Evolutionary conservation across 2,797 vertebrate genomes (phyloP), one percentile per base, ranked within the genome.

Genomic region (Hydrocynus forskahlii): DNA sequence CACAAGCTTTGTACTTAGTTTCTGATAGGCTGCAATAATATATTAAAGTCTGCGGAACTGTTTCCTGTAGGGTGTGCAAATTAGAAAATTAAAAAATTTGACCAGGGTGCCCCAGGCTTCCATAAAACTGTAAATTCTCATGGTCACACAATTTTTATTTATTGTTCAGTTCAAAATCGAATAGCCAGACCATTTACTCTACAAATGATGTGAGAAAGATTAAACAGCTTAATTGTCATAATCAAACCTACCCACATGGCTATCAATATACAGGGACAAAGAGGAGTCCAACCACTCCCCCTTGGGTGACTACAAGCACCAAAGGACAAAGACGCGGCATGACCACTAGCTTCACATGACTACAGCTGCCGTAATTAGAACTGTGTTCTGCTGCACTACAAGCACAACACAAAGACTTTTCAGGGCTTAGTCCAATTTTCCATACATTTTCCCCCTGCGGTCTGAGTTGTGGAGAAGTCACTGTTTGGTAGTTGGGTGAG

Each of bases 321-420:
- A 64, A 29, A 17, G 62, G 62, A 64, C 25, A 64, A 29, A 50
- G 5, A 50, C 48, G 12, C 12, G 48, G 48, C 48, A 50, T 13
- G 48, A 35, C 60, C 60, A 10, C 29, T 7, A 7, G 29, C 62
- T 29, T 64, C 62, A 64, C 62, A 38, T 38, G 62, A 64, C 62
- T 38, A 64, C 5, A 2, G 5, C 14, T 64, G 68, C 68, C 38
- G 57, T 79, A 73, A 72, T 73, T 43, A 73, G 64, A 76, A 21
- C 23, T 10, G 25, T 79, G 40, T 43, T 50, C 43, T 63, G 59
- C 25, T 16, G 43, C 69, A 64, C 59, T 55, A 79, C 10, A 13
- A 29, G 60, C 45, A 72, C 25, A 52, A 21, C 45, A 72, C 25
- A 52, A 21, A 54, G 48, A n/a, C 14, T 45, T 54, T 73, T 14